Evolutionary conservation across 2,888 invertebrate genomes (phyloP), one percentile per base, ranked within the genome.

Genomic region (Molorchus minor): DNA sequence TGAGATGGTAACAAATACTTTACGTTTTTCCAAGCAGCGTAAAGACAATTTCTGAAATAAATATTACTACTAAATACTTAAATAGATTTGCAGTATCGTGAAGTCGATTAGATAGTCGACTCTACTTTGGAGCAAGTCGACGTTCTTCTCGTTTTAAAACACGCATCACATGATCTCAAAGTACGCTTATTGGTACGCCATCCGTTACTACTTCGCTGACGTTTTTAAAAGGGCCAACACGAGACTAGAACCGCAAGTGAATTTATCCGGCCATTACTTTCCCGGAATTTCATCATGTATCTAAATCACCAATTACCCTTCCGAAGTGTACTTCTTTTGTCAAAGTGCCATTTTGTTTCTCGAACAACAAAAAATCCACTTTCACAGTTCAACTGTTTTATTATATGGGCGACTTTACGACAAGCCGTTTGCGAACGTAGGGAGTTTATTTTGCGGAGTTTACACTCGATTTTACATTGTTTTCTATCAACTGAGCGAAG

Each of bases 311-410:
- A 72, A 75, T 75, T 75, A 74, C 70, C 61, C 52, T 63, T 54
- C 55, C 51, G 67, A 71, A 71, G 69, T 65, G 74, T 68, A 72
- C 69, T 72, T 73, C 77, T 76, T 77, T 79, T 77, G 77, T 77
- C 71, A 71, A 69, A 68, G 65, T 68, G 71, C 72, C 75, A 75
- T 75, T 79, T 76, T 76, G 75, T 75, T 71, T 71, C 68, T 65
- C 67, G 68, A 73, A 77, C 76, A 76, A 78, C 77, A 75, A 77
- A 52, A 79, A 80, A 80, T 79, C 78, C 80, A 80, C 80, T 80
- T 80, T 80, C 80, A 79, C 80, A 80, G 73, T 78, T 71, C 71
- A 79, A 68, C 74, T 74, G 73, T 76, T 80, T 80, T 79, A 80
- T 79, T 79, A 77, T 79, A 77, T 76, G 71, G 69, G 67, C 69